These are phyloP conservation scores for Apus apus DNA, from an alignment of 2,113 vertebrate species.

Conservation along the genomic window DNA sequence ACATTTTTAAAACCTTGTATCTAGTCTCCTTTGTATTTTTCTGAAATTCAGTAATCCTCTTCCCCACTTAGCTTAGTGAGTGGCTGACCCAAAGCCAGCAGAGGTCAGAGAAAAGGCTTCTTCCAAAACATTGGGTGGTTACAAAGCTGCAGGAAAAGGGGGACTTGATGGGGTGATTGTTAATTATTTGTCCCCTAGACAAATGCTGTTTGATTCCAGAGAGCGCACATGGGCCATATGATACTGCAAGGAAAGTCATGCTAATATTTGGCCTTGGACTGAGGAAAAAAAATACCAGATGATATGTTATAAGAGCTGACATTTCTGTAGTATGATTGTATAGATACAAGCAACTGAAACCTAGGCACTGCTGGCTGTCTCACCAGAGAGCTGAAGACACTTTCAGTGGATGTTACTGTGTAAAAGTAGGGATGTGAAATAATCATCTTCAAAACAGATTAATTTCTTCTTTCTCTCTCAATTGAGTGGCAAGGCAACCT, in stretches of 20 bases:
- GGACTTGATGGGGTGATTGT: not conserved
- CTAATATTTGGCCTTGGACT: not conserved
- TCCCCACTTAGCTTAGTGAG: conserved; percentile 43
- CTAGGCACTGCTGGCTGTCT: not conserved
- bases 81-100: conserved; percentile 48
- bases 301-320: not conserved
- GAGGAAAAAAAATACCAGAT: not conserved
- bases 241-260: not conserved
- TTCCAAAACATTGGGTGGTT: not conserved
- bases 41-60: conserved; percentile 62
- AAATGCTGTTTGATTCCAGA: not conserved
- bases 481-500: not conserved
- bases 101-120: conserved; percentile 38
- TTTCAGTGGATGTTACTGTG: not conserved
- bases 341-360: not conserved
- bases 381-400: not conserved
- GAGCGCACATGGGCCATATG: not conserved
- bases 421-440: not conserved
- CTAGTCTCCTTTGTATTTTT: conserved; percentile 51
- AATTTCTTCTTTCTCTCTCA: not conserved
- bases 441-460: not conserved
- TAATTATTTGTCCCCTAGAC: not conserved
- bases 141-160: not conserved
- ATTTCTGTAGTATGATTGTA: not conserved
- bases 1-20: conserved; percentile 28